Percentiles rank a stretch among this genome's conserved stretches.
These are phyloP conservation scores for Drosophila recens DNA, from an alignment of 2,888 invertebrate species.

Conservation along the genomic window DNA sequence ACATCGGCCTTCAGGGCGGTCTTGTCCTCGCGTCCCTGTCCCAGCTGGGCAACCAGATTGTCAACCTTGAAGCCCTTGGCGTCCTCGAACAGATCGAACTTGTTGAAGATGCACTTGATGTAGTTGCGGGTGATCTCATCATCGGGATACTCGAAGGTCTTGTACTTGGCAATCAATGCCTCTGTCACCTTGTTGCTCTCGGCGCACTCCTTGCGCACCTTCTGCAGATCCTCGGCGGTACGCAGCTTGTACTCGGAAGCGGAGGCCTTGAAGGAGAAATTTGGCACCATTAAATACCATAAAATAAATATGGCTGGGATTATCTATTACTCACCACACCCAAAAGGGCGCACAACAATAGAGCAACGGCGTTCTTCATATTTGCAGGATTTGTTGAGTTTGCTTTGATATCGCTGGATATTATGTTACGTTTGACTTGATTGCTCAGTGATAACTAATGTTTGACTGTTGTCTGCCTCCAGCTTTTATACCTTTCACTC, in stretches of 20 bases:
- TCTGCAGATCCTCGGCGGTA: constrained; percentile 83
- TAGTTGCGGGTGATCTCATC: constrained; percentile 85
- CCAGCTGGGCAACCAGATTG: constrained; percentile 84
- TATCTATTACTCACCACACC: constrained; percentile 79
- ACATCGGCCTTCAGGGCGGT: constrained; percentile 82
- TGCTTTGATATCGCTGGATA: constrained; percentile 17
- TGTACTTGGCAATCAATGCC: constrained; percentile 83
- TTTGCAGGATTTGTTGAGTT: constrained; percentile 48
- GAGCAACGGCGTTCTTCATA: constrained; percentile 83
- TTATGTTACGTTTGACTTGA: constrained; percentile 32
- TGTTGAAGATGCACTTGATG: constrained; percentile 84
- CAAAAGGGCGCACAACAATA: constrained; percentile 81
- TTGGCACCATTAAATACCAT: not conserved
- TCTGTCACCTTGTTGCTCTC: constrained; percentile 82
- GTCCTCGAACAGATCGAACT: constrained; percentile 84
- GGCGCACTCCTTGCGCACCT: constrained; percentile 83
- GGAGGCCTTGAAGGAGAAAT: constrained; percentile 54
- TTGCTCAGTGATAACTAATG: constrained; percentile 65
- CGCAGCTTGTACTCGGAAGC: constrained; percentile 83
- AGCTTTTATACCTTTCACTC: constrained; percentile 64
- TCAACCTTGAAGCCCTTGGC: constrained; percentile 83
- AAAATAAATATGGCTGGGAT: not conserved
- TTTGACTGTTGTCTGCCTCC: constrained; percentile 15
- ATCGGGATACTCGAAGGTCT: constrained; percentile 84
- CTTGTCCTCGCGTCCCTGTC: constrained; percentile 83